A percentile compares a stretch with the other conserved stretches of the same genome.
Evolutionary conservation across 1,140 invertebrate genomes (phyloP).

Genomic region (Hylaeus anthracinus): DNA sequence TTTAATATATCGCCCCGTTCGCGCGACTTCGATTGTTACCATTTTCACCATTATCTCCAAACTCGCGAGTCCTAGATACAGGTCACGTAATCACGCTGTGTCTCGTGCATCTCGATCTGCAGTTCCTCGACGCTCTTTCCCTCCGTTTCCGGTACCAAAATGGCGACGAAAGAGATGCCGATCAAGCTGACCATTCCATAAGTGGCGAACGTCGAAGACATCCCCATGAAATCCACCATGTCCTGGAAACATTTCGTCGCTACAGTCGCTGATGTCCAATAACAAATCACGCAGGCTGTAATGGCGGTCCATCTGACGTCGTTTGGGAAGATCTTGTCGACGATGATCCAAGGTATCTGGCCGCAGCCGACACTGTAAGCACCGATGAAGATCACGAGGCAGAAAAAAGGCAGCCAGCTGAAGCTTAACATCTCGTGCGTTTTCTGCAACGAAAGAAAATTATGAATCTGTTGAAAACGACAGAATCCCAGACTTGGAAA

Average conservation of each 20-base stretch:
- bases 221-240: conserved; percentile 76
- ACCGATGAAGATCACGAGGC: conserved; percentile 78
- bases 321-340: conserved; percentile 77
- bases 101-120: conserved; percentile 58
- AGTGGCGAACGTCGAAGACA: conserved; percentile 81
- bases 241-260: conserved; percentile 81
- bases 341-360: conserved; percentile 80
- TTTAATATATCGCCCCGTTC: too few species aligned
- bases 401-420: conserved; percentile 80
- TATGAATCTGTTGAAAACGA: too few species aligned
- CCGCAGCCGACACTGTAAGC: conserved; percentile 78
- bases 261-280: conserved; percentile 82
- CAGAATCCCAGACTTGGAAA: too few species aligned
- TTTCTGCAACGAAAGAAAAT: conserved; percentile 23
- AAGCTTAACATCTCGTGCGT: conserved; percentile 66
- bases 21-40: background rate
- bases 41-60: background rate
- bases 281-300: conserved; percentile 79
- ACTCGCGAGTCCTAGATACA: background rate
- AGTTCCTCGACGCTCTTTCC: conserved; percentile 82
- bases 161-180: conserved; percentile 80
- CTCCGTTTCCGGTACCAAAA: conserved; percentile 84
- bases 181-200: conserved; percentile 81
- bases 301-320: conserved; percentile 80
- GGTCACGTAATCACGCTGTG: background rate